Evolutionary conservation across 23 tunicate genomes (phyloP), one percentile per base, ranked within the genome.

Genomic region (Trididemnum nubilum): DNA sequence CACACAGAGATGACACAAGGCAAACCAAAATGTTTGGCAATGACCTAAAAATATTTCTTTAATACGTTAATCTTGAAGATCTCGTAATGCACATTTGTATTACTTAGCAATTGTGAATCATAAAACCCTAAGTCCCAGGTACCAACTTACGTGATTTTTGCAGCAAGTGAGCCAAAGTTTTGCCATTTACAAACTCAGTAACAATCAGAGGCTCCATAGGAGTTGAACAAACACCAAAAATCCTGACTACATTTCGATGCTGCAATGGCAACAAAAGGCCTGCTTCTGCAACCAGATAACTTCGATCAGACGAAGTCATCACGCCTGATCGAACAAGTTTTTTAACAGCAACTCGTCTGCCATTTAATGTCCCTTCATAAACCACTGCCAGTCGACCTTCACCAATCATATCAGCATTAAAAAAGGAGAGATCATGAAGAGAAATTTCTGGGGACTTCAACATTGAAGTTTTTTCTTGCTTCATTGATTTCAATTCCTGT

Each of bases 261-360:
- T 69, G 76, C 31, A 93, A 82, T 33, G 72, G 60, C 36, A 87
- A 32, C 33, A 93, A 51, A 0, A 93, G 33, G 32, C 89, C 86
- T 65, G 93, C 93, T 84, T 93, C 98, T 18, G 93, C 98, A 23
- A 81, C 69, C 4, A 88, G 59, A 37, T 93, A 93, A 58, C 93
- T 93, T 29, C 84, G 67, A 85, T 90, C 89, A 21, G 85, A 82
- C 44, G 91, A 66, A 35, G 88, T 77, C 87, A 85, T 74, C 72
- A 89, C 38, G 1, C 87, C 74, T 15, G 84, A 81, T 51, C 83
- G 64, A 23, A 85, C 34, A n/a, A 90, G 71, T 70, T 91, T 85
- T 76, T 91, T 91, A 1, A 91, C 87, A 24, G 97, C 97, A 26
- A 84, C 97, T 33, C 73, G 61, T 63, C 81, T 91, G 1, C 83